Conservation (phyloP, 2,113 vertebrate species). For the Uria lomvia region DNA sequence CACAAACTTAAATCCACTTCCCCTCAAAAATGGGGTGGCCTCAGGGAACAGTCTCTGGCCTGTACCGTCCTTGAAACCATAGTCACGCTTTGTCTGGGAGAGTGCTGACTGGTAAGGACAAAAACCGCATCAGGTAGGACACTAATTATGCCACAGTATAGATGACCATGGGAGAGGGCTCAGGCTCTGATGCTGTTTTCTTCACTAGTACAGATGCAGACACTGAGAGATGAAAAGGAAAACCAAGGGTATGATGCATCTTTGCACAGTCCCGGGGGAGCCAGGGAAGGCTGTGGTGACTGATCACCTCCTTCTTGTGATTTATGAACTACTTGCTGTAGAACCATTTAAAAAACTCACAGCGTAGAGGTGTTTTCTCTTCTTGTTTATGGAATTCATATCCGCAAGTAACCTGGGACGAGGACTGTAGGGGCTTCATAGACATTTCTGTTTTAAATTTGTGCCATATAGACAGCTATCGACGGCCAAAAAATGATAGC, state of each 20-base stretch:
- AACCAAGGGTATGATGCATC: not conserved
- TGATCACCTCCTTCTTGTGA: constrained; percentile 1
- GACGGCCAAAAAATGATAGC: not conserved
- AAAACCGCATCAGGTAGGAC: not conserved
- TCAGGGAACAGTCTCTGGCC: not conserved
- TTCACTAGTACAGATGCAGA: not conserved
- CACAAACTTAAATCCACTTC: not conserved
- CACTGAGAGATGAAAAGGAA: not conserved
- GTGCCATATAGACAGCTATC: not conserved
- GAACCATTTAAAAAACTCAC: not conserved
- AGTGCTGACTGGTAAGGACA: not conserved
- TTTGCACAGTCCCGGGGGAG: not conserved
- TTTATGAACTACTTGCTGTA: not conserved
- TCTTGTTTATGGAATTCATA: not conserved
- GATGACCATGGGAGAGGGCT: not conserved
- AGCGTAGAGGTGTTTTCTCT: not conserved
- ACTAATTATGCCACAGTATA: not conserved
- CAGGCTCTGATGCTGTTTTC: not conserved
- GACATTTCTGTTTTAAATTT: not conserved
- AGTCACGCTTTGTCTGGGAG: rapidly evolving
- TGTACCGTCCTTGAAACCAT: not conserved
- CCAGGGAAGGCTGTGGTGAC: not conserved
- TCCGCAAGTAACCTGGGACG: not conserved
- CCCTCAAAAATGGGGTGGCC: not conserved
- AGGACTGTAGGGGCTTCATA: not conserved